phyloP scores from a whole-genome alignment of 2,797 vertebrate species.

The Alouatta caraya region DNA sequence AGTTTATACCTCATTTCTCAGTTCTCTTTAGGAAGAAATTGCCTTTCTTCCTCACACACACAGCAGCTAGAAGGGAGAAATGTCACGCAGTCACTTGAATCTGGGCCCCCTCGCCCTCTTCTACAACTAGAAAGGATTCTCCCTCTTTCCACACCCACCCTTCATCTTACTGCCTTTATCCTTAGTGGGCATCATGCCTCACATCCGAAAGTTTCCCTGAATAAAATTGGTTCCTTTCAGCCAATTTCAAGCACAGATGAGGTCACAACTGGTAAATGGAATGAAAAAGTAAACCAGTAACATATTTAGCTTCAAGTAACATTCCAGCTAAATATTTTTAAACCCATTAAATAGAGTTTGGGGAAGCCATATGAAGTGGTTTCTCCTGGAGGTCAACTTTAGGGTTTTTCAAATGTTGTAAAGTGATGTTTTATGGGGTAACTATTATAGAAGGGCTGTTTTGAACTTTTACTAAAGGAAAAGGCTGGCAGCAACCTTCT shows the following conservation, averaged over 20 bases:
- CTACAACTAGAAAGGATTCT: not conserved
- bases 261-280: not conserved
- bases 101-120: not conserved
- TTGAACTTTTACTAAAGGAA: not conserved
- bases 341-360: not conserved
- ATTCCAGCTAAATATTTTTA: conserved; percentile 36
- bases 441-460: not conserved
- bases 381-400: not conserved
- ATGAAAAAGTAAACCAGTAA: conserved; percentile 6
- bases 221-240: not conserved
- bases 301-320: not conserved
- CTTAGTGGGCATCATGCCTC: not conserved
- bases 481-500: not conserved
- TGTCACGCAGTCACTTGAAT: not conserved
- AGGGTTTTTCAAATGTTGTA: conserved; percentile 31
- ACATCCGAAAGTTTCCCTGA: not conserved
- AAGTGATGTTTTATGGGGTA: not conserved
- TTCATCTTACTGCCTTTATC: not conserved
- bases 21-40: not conserved
- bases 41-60: not conserved
- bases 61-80: not conserved
- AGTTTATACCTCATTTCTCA: not conserved
- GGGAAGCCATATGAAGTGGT: not conserved
- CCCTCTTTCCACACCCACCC: not conserved
- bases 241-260: not conserved